A percentile compares a stretch with the other conserved stretches of the same genome.
Conservation (phyloP, 2,888 invertebrate species). For the Aspidapion aeneum region DNA sequence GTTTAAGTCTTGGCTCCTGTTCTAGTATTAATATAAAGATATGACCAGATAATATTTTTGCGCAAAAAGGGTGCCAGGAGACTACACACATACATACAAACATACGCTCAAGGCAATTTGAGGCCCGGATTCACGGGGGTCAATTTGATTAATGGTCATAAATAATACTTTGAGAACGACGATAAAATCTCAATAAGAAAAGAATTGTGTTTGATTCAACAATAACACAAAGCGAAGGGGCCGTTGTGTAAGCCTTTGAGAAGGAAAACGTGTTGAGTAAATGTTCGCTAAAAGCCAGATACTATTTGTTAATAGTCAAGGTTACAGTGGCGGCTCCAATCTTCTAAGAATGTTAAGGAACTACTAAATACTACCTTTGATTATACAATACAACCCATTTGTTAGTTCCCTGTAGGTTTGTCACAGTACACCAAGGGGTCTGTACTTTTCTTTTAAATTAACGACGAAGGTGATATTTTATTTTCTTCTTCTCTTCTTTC, state of each 20-base stretch:
- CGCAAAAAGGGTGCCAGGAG: conserved; percentile 18
- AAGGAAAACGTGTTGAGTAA: neutral
- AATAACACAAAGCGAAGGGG: too few relatives aligned
- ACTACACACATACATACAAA: too few relatives aligned
- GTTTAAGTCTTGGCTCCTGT: too few relatives aligned
- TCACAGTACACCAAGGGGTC: too few relatives aligned
- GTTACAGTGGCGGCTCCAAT: too few relatives aligned
- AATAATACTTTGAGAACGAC: conserved; percentile 7
- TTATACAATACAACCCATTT: too few relatives aligned
- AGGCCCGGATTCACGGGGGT: conserved; percentile 18
- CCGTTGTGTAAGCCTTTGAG: neutral
- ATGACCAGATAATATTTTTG: conserved; percentile 19
- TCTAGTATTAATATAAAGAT: neutral
- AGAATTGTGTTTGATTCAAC: neutral
- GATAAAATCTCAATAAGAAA: conserved; percentile 14
- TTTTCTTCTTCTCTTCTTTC: too few relatives aligned
- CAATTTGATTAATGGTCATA: conserved; percentile 21
- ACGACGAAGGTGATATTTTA: too few relatives aligned
- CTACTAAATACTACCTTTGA: too few relatives aligned
- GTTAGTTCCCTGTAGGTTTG: too few relatives aligned
- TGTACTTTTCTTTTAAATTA: too few relatives aligned
- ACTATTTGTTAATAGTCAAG: neutral
- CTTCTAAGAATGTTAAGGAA: too few relatives aligned
- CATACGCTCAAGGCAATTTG: conserved; percentile 3
- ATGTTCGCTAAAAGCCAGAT: neutral